Evolutionary conservation across 2,888 invertebrate species (phyloP), one percentile per base, ranked within the genome.

Genomic region (Heliconius ethilla): DNA sequence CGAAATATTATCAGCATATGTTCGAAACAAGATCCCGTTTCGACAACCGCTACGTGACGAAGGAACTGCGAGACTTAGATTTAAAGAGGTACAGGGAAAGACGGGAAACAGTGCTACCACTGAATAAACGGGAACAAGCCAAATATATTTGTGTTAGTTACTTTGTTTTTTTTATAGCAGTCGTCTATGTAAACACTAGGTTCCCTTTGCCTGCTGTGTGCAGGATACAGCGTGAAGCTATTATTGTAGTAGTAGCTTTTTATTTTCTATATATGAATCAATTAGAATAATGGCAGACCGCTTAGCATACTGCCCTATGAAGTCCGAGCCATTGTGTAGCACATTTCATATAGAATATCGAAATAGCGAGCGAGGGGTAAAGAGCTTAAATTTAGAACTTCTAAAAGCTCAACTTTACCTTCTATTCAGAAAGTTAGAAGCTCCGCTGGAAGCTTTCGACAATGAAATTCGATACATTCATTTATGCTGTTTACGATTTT

Each of bases 11-110:
- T 86, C 96, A 97, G 83, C 93, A 96, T 83, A 97, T 96, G 90
- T 97, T 96, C 88, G 90, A 97, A 84, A 96, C 96, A 0, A 95
- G 95, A 78, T 96, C 96, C 15, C 94, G 95, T 5, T 97, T 96
- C 85, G 97, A 97, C 85, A 97, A 97, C 85, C 92, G 95, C 18
- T 97, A 96, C 84, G 93, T 97, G 0, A 97, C 96, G 0, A 92
- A 95, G 78, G 95, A 96, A 82, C 94, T 97, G 70, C 90, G 96
- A 1, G 92, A 95, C 59, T 94, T 97, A 55, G 97, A 97, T 84
- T 83, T 95, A 45, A 91, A 95, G 81, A 94, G 97, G 81, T 92
- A 95, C 0, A 91, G 94, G 73, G 91, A 95, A 79, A 95, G 95
- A 3, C 95, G 95, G 82, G 96, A 96, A 82, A 96, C 96, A 0